These are phyloP conservation scores for Oreotrochilus melanogaster DNA, from an alignment of 2,113 vertebrate species.

Conservation along the genomic window DNA sequence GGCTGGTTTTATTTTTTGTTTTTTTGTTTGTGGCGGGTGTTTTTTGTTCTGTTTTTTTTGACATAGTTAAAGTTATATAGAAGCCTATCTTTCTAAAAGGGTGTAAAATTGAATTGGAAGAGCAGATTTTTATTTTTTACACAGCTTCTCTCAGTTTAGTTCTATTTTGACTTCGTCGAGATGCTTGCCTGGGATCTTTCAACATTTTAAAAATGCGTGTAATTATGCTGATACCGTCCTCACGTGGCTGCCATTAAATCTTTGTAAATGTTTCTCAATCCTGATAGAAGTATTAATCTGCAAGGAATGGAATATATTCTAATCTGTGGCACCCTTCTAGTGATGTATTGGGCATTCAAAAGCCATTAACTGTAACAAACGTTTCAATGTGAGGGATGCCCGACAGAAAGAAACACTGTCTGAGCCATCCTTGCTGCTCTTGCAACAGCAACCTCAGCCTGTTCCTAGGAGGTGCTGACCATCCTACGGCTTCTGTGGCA, in stretches of 20 bases:
- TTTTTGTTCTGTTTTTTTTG: not conserved
- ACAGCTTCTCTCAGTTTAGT: not conserved
- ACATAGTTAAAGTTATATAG: not conserved
- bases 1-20: not conserved
- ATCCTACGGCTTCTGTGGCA: not conserved
- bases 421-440: not conserved
- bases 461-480: not conserved
- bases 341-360: not conserved
- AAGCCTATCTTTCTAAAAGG: not conserved
- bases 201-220: not conserved
- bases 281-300: not conserved
- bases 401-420: not conserved
- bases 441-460: not conserved
- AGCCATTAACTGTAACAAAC: not conserved
- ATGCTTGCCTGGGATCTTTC: not conserved
- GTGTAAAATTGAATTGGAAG: not conserved
- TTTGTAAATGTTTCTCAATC: not conserved
- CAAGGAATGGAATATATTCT: not conserved
- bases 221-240: not conserved
- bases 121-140: not conserved
- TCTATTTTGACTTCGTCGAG: not conserved
- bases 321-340: not conserved
- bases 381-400: not conserved
- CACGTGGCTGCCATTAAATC: not conserved
- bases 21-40: too few species aligned